Percentiles rank a stretch among this genome's conserved stretches.
Conservation (phyloP, 1,140 invertebrate species). For the Caenorhabditis latens region DNA sequence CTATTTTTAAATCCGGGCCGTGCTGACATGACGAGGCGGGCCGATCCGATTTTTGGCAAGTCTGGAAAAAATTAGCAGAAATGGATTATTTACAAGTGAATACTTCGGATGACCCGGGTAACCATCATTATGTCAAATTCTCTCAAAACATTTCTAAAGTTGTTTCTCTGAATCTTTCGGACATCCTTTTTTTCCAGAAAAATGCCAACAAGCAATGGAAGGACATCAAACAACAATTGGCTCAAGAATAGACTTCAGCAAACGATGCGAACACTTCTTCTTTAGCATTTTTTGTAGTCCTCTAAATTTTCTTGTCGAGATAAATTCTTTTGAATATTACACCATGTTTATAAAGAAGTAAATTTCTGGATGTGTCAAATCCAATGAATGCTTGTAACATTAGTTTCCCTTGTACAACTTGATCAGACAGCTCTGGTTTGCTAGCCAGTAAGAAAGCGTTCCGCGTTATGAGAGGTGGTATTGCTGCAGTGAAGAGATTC, state of each 20-base stretch:
- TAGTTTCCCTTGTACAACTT: neutral
- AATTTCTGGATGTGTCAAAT: neutral
- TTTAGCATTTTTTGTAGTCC: slow-evolving; percentile 22
- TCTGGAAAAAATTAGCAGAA: too few relatives aligned
- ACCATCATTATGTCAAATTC: too few relatives aligned
- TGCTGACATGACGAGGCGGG: too few relatives aligned
- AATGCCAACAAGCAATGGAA: slow-evolving; percentile 69
- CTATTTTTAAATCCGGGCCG: too few relatives aligned
- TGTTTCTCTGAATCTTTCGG: too few relatives aligned
- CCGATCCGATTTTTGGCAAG: too few relatives aligned
- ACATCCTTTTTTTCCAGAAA: slow-evolving; percentile 58
- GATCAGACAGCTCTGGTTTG: neutral
- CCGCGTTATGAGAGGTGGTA: neutral
- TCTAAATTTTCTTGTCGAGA: slow-evolving; percentile 48
- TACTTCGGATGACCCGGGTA: too few relatives aligned
- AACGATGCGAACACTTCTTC: neutral
- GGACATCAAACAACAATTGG: slow-evolving; percentile 63
- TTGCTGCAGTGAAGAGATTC: neutral
- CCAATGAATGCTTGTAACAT: slow-evolving; percentile 13
- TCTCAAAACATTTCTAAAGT: too few relatives aligned
- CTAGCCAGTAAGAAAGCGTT: neutral
- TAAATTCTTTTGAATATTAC: neutral
- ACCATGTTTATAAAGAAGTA: neutral
- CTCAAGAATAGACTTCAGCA: slow-evolving; percentile 34
- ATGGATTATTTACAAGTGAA: too few relatives aligned